Percentiles rank a stretch among this genome's conserved stretches.
phyloP scores from a whole-genome alignment of 2,797 vertebrate genomes.

The Cichlasoma orientale region DNA sequence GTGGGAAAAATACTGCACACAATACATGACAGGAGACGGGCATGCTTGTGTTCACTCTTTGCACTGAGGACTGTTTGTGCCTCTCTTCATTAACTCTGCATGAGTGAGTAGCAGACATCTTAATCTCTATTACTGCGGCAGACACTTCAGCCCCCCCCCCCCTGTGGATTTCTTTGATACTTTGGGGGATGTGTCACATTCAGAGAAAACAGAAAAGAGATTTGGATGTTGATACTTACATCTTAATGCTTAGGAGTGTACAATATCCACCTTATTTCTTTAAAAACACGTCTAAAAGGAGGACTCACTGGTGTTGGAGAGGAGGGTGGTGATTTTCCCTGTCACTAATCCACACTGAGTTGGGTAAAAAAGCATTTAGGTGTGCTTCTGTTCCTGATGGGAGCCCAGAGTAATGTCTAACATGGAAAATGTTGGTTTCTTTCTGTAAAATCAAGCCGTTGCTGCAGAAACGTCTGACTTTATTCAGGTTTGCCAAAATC shows the following conservation, averaged over 20 bases:
- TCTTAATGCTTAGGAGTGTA: background rate
- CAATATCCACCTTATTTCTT: slow-evolving; percentile 1
- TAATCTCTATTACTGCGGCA: slow-evolving; percentile 61
- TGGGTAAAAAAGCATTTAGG: background rate
- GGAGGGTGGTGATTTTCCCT: background rate
- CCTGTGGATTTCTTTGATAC: slow-evolving; percentile 35
- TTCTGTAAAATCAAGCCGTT: background rate
- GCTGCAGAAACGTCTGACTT: background rate
- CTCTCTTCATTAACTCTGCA: slow-evolving; percentile 48
- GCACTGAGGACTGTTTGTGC: slow-evolving; percentile 19
- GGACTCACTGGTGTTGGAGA: background rate
- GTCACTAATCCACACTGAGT: background rate
- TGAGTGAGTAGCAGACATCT: slow-evolving; percentile 67
- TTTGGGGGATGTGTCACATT: slow-evolving; percentile 7
- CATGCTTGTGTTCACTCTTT: slow-evolving; percentile 1
- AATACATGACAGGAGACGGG: background rate
- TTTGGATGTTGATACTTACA: slow-evolving; percentile 6
- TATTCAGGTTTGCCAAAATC: background rate
- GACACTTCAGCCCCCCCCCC: slow-evolving; percentile 40
- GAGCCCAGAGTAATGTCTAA: background rate
- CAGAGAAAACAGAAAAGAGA: slow-evolving; percentile 19
- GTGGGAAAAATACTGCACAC: rapidly evolving
- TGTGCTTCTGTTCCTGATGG: background rate
- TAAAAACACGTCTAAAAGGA: background rate
- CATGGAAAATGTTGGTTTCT: background rate